A percentile compares a stretch with the other conserved stretches of the same genome.
phyloP scores from a whole-genome alignment of 2,888 invertebrate genomes.

The Synergus umbraculus region DNA sequence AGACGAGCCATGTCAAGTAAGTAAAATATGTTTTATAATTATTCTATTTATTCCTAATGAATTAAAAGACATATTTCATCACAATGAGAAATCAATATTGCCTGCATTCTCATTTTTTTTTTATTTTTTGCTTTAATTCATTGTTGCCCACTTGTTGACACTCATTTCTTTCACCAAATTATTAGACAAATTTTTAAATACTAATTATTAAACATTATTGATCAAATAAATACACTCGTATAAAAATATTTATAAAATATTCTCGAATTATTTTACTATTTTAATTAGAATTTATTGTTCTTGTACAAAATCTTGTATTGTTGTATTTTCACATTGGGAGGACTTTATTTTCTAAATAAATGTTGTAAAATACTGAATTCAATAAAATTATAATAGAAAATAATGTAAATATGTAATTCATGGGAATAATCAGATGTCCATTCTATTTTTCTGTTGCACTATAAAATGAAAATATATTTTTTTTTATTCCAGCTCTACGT shows the following conservation, averaged over 20 bases:
- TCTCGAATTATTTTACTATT: too few relatives aligned
- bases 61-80: conserved; percentile 1
- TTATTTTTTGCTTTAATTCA: not conserved
- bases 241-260: too few relatives aligned
- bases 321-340: too few relatives aligned
- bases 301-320: too few relatives aligned
- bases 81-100: not conserved
- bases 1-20: conserved; percentile 66
- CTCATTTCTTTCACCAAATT: not conserved
- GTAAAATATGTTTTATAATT: conserved; percentile 42
- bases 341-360: too few relatives aligned
- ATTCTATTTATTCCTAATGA: not conserved
- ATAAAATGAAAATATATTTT: not conserved
- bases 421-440: too few relatives aligned
- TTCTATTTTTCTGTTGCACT: too few relatives aligned
- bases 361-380: too few relatives aligned
- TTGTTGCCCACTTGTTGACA: not conserved
- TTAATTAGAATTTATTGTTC: too few relatives aligned
- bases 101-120: not conserved
- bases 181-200: not conserved
- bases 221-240: too few relatives aligned
- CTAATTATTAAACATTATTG: not conserved
- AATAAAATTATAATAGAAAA: too few relatives aligned
- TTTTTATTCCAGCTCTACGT: conserved; percentile 80
- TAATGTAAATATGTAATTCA: too few relatives aligned